Evolutionary conservation across 2,888 invertebrate species (phyloP).

Genomic region (Eupithecia vulgata): DNA sequence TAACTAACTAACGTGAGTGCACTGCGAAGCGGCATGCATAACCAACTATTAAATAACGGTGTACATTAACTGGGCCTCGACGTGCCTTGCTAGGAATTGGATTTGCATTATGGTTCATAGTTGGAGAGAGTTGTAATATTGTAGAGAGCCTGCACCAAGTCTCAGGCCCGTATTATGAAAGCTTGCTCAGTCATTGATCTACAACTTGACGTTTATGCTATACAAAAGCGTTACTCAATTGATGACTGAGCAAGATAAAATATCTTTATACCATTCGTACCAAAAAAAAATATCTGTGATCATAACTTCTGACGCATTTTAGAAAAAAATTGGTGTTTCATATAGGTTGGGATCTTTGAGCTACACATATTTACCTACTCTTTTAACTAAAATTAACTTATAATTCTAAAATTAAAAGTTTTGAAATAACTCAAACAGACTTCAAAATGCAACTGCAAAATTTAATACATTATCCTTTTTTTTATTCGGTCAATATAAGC

Average conservation of each 20-base stretch:
- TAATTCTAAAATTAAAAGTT: no score
- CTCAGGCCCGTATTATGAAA: no score
- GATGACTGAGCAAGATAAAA: no score
- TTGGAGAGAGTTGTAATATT: background rate
- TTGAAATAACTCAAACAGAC: no score
- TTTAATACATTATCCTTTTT: no score
- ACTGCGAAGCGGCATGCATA: conserved; percentile 25
- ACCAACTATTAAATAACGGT: conserved; percentile 33
- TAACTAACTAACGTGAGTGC: conserved; percentile 20
- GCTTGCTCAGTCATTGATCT: no score
- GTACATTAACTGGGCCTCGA: conserved; percentile 30
- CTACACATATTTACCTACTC: background rate
- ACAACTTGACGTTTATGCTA: no score
- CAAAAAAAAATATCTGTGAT: no score
- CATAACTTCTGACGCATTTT: background rate
- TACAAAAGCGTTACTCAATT: no score
- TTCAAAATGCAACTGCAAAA: no score
- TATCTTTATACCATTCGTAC: no score
- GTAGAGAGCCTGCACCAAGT: background rate
- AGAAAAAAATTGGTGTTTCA: background rate
- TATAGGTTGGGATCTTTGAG: background rate
- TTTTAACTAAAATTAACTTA: background rate
- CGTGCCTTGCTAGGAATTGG: conserved; percentile 31
- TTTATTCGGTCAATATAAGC: no score
- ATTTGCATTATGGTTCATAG: conserved; percentile 16